phyloP scores from a whole-genome alignment of 1,140 invertebrate genomes.

The Neomicropteryx cornuta region DNA sequence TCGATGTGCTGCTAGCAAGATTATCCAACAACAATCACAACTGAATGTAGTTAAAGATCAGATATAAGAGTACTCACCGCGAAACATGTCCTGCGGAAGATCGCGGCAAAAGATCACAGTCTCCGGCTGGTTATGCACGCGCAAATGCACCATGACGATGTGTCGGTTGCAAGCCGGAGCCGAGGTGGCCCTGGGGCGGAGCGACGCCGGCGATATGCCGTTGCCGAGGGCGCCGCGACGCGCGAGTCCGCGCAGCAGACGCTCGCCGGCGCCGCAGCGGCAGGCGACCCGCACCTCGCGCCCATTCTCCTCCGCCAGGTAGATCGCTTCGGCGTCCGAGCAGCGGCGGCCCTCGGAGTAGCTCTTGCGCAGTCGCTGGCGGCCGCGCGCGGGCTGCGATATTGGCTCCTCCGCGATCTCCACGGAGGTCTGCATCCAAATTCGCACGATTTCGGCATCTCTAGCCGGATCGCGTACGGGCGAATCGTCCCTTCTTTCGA shows the following conservation, averaged over 20 bases:
- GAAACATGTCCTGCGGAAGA: not conserved
- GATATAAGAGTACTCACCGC: not conserved
- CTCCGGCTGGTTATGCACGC: not conserved
- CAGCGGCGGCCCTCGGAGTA: not conserved
- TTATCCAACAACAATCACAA: too few species aligned
- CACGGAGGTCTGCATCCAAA: too few species aligned
- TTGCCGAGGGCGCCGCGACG: not conserved
- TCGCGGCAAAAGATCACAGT: not conserved
- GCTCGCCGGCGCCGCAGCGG: not conserved
- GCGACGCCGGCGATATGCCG: too few species aligned
- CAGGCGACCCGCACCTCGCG: not conserved
- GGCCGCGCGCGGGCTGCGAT: too few species aligned
- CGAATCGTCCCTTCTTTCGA: too few species aligned
- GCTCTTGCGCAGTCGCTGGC: too few species aligned
- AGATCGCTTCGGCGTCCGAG: not conserved
- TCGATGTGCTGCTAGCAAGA: too few species aligned
- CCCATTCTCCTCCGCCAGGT: not conserved
- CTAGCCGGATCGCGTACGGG: too few species aligned
- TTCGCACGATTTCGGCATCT: too few species aligned
- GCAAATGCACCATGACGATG: not conserved
- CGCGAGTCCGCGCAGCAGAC: not conserved
- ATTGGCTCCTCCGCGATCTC: too few species aligned
- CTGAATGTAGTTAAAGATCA: too few species aligned
- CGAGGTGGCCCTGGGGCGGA: too few species aligned
- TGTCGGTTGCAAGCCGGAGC: not conserved